phyloP scores from a whole-genome alignment of 2,113 vertebrate genomes.

The Onychostoma macrolepis region DNA sequence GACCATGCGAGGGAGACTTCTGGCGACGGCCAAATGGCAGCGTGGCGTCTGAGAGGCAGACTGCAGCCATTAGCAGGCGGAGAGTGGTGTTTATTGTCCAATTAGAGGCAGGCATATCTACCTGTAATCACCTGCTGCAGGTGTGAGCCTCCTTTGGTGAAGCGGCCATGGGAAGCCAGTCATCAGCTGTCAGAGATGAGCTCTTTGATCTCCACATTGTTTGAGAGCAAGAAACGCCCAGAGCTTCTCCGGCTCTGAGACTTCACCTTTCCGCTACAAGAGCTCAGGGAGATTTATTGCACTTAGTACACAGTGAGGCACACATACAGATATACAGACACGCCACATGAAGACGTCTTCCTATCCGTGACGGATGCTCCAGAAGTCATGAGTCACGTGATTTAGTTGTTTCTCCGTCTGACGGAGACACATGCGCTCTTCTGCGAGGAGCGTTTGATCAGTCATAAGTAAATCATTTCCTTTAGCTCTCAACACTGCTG shows the following conservation, averaged over 20 bases:
- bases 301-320: slow-evolving; percentile 69
- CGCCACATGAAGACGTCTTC: slow-evolving; percentile 63
- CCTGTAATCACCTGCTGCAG: slow-evolving; percentile 95
- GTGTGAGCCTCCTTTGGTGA: slow-evolving; percentile 78
- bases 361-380: slow-evolving; percentile 73
- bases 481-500: slow-evolving; percentile 55
- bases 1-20: slow-evolving; percentile 41
- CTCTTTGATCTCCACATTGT: slow-evolving; percentile 80
- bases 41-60: slow-evolving; percentile 88
- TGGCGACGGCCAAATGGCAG: slow-evolving; percentile 93
- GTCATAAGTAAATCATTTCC: slow-evolving; percentile 73
- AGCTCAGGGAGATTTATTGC: slow-evolving; percentile 80
- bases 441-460: slow-evolving; percentile 71
- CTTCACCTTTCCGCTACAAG: slow-evolving; percentile 50
- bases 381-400: slow-evolving; percentile 75
- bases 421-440: slow-evolving; percentile 67
- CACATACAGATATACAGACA: slow-evolving; percentile 48
- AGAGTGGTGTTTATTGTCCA: slow-evolving; percentile 94
- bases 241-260: slow-evolving; percentile 70
- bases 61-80: slow-evolving; percentile 89
- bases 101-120: slow-evolving; percentile 90
- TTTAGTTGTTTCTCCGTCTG: slow-evolving; percentile 64
- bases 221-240: slow-evolving; percentile 65
- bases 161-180: slow-evolving; percentile 84
- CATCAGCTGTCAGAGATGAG: slow-evolving; percentile 83